Evolutionary conservation across 2,888 invertebrate species (phyloP).

Genomic region (Calameuta idolon): DNA sequence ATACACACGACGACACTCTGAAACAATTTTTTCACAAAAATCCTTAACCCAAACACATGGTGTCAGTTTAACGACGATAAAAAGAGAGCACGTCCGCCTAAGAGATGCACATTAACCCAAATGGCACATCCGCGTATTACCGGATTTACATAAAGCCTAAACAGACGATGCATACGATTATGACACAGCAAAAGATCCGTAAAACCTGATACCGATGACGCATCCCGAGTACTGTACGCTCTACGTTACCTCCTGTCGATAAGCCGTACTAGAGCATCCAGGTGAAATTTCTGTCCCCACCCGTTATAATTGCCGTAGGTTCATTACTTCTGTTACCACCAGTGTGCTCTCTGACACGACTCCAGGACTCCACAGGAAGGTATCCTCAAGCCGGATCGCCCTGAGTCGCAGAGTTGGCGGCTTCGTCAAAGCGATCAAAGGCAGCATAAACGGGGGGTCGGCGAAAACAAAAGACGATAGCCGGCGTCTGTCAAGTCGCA

Average conservation of each 20-base stretch:
- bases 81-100: background rate
- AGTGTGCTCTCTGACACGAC: conserved; percentile 25
- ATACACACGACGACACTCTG: background rate
- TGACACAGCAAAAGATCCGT: background rate
- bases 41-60: background rate
- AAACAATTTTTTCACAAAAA: background rate
- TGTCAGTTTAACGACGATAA: background rate
- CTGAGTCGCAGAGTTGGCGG: conserved; percentile 29
- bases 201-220: background rate
- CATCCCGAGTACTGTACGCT: background rate
- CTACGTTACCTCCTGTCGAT: background rate
- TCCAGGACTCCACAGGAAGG: background rate
- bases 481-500: conserved; percentile 13
- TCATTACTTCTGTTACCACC: conserved; percentile 43
- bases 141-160: background rate
- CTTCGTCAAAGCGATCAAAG: conserved; percentile 42
- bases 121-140: background rate
- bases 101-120: background rate
- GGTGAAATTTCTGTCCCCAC: conserved; percentile 39
- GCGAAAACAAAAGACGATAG: conserved; percentile 11
- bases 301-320: conserved; percentile 52
- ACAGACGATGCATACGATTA: background rate
- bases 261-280: background rate
- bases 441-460: conserved; percentile 10
- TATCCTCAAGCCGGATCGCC: background rate